Conservation (phyloP, 1,140 invertebrate genomes). For the Drosophila santomea region DNA sequence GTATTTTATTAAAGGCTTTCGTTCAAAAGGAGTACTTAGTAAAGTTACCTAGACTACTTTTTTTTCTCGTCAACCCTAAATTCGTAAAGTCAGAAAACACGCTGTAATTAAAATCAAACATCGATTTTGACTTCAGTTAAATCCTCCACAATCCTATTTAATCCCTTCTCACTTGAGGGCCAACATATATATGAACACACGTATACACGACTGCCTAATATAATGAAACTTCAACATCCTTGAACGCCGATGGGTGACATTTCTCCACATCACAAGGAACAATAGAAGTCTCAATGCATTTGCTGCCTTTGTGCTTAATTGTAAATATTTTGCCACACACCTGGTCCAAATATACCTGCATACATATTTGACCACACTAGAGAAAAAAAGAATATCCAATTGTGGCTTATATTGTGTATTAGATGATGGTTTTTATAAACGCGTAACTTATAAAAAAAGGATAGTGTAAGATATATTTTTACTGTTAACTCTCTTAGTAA, state of each 20-base stretch:
- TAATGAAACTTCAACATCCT: slow-evolving; percentile 38
- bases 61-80: background rate
- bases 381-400: background rate
- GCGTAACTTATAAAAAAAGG: too few species aligned
- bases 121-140: slow-evolving; percentile 41
- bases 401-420: too few species aligned
- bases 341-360: slow-evolving; percentile 54
- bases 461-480: background rate
- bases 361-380: slow-evolving; percentile 6
- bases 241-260: slow-evolving; percentile 31
- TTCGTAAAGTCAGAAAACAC: background rate
- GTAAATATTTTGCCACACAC: slow-evolving; percentile 80
- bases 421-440: too few species aligned
- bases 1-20: too few species aligned
- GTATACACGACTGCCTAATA: slow-evolving; percentile 17
- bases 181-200: slow-evolving; percentile 2
- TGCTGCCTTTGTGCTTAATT: slow-evolving; percentile 73
- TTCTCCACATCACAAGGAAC: slow-evolving; percentile 20
- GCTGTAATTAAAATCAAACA: slow-evolving; percentile 74
- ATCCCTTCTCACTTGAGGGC: slow-evolving; percentile 24
- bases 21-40: too few species aligned
- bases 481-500: background rate
- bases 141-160: slow-evolving; percentile 30
- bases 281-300: slow-evolving; percentile 48
- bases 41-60: background rate